phyloP scores from a whole-genome alignment of 2,888 invertebrate species.

The Eupeodes latifasciatus region DNA sequence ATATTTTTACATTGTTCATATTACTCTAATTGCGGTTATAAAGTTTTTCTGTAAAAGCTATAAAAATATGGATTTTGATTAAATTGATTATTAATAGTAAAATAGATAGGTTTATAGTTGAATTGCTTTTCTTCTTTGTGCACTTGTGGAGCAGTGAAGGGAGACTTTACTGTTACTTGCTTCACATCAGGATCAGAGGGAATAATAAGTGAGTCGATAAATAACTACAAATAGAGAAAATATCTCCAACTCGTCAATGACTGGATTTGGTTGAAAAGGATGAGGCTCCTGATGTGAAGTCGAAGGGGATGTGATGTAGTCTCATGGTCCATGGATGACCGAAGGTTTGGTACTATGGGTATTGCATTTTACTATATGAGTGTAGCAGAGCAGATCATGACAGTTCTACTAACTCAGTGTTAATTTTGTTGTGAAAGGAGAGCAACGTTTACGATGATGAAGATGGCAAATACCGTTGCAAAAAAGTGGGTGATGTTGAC shows the following conservation, averaged over 20 bases:
- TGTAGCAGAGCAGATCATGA: background rate
- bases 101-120: background rate
- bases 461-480: background rate
- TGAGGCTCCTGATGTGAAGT: background rate
- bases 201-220: constrained; percentile 5
- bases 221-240: background rate
- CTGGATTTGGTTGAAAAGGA: background rate
- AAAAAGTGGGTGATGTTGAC: background rate
- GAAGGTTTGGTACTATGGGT: background rate
- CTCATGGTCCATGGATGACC: background rate
- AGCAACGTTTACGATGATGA: constrained; percentile 15
- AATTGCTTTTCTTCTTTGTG: background rate
- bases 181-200: background rate
- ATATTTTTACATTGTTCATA: too few species aligned
- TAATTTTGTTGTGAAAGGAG: constrained; percentile 6
- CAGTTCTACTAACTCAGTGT: background rate
- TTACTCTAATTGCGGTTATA: too few species aligned
- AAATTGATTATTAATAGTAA: background rate
- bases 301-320: background rate
- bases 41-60: too few species aligned
- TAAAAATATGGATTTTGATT: background rate
- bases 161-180: background rate
- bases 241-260: background rate
- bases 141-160: background rate
- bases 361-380: constrained; percentile 3